A percentile compares a stretch with the other conserved stretches of the same genome.
These are phyloP conservation scores for Gisinianus flammeolus DNA, from an alignment of 2,888 invertebrate genomes.

Conservation along the genomic window DNA sequence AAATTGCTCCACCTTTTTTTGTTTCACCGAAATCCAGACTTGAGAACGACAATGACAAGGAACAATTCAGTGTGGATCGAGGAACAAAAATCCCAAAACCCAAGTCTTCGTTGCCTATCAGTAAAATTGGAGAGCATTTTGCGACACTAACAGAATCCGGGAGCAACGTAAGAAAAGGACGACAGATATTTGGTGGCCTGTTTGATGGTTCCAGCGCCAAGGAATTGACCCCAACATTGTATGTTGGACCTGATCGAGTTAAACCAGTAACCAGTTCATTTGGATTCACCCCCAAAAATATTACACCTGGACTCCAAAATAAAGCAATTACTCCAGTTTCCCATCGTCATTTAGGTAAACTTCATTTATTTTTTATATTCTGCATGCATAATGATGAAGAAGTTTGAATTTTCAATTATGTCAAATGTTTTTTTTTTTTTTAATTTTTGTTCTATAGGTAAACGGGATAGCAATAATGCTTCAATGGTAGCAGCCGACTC, in stretches of 20 bases:
- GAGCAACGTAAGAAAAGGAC: background rate
- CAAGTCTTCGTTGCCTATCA: background rate
- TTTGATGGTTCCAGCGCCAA: background rate
- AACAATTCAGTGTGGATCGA: background rate
- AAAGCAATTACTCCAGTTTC: conserved; percentile 24
- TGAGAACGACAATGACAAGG: background rate
- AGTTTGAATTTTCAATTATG: background rate
- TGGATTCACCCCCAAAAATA: background rate
- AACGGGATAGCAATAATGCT: conserved; percentile 26
- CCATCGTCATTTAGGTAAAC: conserved; percentile 33
- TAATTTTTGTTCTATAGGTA: conserved; percentile 10
- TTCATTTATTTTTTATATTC: background rate
- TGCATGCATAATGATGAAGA: background rate
- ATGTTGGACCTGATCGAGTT: conserved; percentile 30
- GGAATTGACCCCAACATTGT: conserved; percentile 17
- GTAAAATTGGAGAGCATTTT: background rate
- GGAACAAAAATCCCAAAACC: conserved; percentile 4
- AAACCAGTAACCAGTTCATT: conserved; percentile 11
- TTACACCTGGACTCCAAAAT: background rate
- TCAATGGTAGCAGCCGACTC: conserved; percentile 26
- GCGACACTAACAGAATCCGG: background rate
- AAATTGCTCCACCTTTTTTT: background rate
- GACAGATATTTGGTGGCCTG: background rate
- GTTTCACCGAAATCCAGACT: background rate
- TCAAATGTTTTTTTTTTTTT: background rate